Evolutionary conservation across 2,113 vertebrate genomes (phyloP), one percentile per base, ranked within the genome.

Genomic region (Ginglymostoma cirratum): DNA sequence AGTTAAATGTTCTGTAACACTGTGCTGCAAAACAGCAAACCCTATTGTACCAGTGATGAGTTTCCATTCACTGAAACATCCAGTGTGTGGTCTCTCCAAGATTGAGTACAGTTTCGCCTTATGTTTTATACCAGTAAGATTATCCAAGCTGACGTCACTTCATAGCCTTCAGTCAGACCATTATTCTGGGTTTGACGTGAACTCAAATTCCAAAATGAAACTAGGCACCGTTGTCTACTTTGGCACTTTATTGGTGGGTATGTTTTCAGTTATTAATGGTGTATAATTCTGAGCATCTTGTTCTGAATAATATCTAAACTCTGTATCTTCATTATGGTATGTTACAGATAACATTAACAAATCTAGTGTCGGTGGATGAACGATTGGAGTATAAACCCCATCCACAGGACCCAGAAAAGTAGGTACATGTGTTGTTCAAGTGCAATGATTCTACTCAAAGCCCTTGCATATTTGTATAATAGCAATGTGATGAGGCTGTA

Each of bases 361-460:
- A 99, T 96, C 97, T 99, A 94, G 99, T 99, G 80, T 99, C 99
- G 0, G 99, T 99, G 96, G 99, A 99, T 96, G 99, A 99, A 97
- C 98, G 97, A 96, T 98, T 99, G 23, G 98, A 98, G 14, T 99
- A 99, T 96, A 99, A 98, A 96, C 99, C 99, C n/a, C 99, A 99
- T 95, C 99, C 99, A 96, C 98, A 98, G 1, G 97, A 99, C 89
- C 97, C 98, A 96, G 98, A 98, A 83, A 99, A 98, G 99, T 99
- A 97, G 97, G 98, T 97, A 48, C 17, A 78, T 34, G 45, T 80
- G 0, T 65, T 38, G 65, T 12, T 15, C 17, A 80, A 21, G 27
- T 96, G 61, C 17, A 70, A n/a, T 8, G 30, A 34, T 12, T 89
- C 7, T 42, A 90, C 52, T 23, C 45, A 27, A 34, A 52, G 19